Conservation (phyloP, 2,888 invertebrate genomes). For the Spodoptera picta region DNA sequence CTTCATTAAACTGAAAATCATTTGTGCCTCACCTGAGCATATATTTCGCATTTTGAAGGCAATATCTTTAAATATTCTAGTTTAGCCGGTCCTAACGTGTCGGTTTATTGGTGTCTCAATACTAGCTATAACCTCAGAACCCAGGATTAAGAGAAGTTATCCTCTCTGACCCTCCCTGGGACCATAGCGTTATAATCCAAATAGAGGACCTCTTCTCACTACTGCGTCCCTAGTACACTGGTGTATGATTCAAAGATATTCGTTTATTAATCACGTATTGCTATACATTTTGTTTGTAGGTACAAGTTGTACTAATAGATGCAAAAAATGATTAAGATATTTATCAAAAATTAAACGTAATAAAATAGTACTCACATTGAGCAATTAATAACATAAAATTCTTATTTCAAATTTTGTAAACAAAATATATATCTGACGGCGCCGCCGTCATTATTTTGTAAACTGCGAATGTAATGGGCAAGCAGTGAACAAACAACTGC, state of each 20-base stretch:
- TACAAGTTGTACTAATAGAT: too few species aligned
- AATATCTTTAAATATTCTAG: constrained; percentile 61
- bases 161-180: constrained; percentile 70
- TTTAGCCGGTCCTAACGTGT: constrained; percentile 70
- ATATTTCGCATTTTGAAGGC: constrained; percentile 35
- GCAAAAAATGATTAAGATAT: too few species aligned
- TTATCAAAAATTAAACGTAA: background rate
- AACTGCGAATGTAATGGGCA: too few species aligned
- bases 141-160: constrained; percentile 74
- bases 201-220: constrained; percentile 70
- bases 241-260: constrained; percentile 26
- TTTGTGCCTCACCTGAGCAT: constrained; percentile 2
- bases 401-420: too few species aligned
- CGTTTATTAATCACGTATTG: background rate
- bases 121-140: constrained; percentile 74
- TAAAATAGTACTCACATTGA: too few species aligned
- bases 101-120: constrained; percentile 79
- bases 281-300: too few species aligned
- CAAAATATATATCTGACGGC: too few species aligned
- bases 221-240: constrained; percentile 61
- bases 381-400: too few species aligned
- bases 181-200: constrained; percentile 75
- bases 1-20: background rate
- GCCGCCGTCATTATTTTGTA: too few species aligned
- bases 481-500: too few species aligned